phyloP scores from a whole-genome alignment of 2,113 vertebrate genomes.

The Sphyrna mokarran region DNA sequence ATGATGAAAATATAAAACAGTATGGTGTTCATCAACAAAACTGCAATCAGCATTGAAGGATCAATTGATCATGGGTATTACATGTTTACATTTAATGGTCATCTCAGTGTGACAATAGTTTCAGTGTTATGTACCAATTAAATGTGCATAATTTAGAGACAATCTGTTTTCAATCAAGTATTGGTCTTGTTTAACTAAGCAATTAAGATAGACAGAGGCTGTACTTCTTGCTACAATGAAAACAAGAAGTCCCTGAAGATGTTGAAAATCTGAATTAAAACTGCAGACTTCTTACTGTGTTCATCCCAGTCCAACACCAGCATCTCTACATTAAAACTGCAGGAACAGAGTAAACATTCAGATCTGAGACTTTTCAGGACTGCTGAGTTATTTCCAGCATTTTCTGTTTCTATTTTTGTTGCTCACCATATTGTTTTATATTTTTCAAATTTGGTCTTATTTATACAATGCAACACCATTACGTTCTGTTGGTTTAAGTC shows the following conservation, averaged over 20 bases:
- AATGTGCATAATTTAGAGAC: neutral
- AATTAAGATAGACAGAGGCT: neutral
- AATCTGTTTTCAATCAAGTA: neutral
- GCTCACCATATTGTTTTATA: neutral
- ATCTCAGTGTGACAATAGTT: neutral
- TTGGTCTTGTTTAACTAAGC: neutral
- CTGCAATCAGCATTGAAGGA: neutral
- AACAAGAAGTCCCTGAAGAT: neutral
- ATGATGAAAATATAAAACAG: neutral
- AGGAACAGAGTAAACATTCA: neutral
- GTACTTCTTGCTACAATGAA: neutral
- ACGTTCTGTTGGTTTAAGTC: neutral
- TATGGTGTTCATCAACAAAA: neutral
- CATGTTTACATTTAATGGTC: neutral
- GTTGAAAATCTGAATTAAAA: neutral
- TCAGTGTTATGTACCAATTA: neutral
- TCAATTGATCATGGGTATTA: neutral
- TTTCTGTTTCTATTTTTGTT: no score
- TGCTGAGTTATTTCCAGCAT: neutral
- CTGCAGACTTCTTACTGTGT: no score
- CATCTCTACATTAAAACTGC: neutral
- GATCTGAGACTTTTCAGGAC: neutral
- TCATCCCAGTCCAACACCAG: no score
- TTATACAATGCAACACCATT: neutral
- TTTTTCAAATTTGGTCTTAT: neutral